These are phyloP conservation scores for Drosophila novamexicana DNA, from an alignment of 1,140 invertebrate genomes.

Conservation along the genomic window DNA sequence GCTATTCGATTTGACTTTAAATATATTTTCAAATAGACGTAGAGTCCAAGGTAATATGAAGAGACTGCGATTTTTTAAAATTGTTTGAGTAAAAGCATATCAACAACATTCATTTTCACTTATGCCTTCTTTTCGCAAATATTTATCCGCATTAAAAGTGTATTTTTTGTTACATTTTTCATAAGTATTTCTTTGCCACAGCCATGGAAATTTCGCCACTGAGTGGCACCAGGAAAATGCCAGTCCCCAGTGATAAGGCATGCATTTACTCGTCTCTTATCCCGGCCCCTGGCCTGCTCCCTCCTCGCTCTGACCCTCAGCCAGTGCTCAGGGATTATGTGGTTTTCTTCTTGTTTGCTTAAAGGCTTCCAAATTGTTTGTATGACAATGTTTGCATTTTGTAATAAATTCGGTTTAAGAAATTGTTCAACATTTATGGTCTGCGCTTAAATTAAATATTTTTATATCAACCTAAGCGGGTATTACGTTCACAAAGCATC, in stretches of 20 bases:
- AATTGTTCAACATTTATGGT: conserved; percentile 73
- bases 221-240: conserved; percentile 43
- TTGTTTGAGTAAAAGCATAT: not conserved
- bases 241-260: conserved; percentile 66
- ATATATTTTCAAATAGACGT: too few species aligned
- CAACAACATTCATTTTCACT: conserved; percentile 14
- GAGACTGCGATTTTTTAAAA: too few species aligned
- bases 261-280: conserved; percentile 56
- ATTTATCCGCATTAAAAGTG: conserved; percentile 79
- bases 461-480: conserved; percentile 24
- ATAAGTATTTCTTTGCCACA: conserved; percentile 56
- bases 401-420: conserved; percentile 74
- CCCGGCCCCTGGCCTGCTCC: not conserved
- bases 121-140: conserved; percentile 42
- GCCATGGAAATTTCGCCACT: conserved; percentile 36
- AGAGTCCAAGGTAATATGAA: too few species aligned
- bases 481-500: too few species aligned
- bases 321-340: conserved; percentile 45
- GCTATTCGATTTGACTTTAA: too few species aligned
- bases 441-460: conserved; percentile 74
- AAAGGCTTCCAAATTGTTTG: conserved; percentile 65
- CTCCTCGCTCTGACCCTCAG: too few species aligned
- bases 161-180: conserved; percentile 78
- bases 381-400: conserved; percentile 75
- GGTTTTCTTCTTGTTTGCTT: conserved; percentile 59